A percentile compares a stretch with the other conserved stretches of the same genome.
These are phyloP conservation scores for Dipodomys stephensi DNA, from an alignment of 2,113 vertebrate species.

Conservation along the genomic window DNA sequence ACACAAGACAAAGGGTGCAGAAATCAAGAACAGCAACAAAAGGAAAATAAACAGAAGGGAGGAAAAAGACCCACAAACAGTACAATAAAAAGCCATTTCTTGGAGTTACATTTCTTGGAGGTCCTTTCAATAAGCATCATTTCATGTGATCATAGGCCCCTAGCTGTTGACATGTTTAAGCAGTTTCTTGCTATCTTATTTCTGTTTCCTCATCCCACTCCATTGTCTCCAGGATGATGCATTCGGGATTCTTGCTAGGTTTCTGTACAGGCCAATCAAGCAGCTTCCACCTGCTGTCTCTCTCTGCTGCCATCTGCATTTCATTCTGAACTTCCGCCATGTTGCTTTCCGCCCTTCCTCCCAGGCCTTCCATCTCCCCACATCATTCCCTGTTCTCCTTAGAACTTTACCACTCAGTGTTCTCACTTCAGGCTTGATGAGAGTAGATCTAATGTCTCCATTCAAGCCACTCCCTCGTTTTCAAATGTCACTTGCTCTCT, in stretches of 20 bases:
- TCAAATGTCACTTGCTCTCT: slow-evolving; percentile 76
- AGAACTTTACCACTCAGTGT: neutral
- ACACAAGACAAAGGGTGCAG: too few species aligned
- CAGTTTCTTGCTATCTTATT: too few species aligned
- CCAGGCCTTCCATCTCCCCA: neutral
- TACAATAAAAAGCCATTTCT: too few species aligned
- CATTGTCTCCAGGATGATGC: accelerated
- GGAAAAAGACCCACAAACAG: too few species aligned
- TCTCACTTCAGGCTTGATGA: slow-evolving; percentile 15
- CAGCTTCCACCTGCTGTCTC: neutral
- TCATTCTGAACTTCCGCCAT: neutral
- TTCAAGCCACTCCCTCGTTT: slow-evolving; percentile 50
- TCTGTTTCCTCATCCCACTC: neutral
- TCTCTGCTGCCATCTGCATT: neutral
- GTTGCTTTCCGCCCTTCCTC: neutral
- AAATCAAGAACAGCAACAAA: too few species aligned
- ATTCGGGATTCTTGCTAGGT: neutral
- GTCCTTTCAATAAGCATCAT: too few species aligned
- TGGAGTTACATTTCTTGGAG: too few species aligned
- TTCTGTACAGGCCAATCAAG: neutral
- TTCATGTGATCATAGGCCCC: too few species aligned
- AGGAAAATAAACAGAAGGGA: too few species aligned
- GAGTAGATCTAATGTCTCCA: neutral
- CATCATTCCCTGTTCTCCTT: neutral
- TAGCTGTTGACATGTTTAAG: too few species aligned